Evolutionary conservation across 2,113 vertebrate genomes (phyloP), one percentile per base, ranked within the genome.

Genomic region (Dromas ardeola): DNA sequence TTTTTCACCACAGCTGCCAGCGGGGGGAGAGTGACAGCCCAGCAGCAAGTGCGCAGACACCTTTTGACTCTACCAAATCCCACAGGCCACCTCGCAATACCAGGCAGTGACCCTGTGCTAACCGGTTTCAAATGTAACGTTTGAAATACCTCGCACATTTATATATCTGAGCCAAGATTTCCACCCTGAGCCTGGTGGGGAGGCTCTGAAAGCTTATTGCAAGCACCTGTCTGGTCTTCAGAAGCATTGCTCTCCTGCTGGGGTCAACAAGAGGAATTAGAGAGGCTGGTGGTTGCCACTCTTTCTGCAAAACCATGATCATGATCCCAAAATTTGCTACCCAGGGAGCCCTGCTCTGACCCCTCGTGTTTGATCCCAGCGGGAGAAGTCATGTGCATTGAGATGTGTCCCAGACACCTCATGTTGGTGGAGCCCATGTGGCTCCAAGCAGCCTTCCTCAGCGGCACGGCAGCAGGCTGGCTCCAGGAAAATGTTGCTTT

Each of bases 161-260:
- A 36, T 81, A 83, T 74, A 94, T 93, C 85, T 72, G 83, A 91
- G 96, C 87, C 91, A 90, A 86, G 63, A n/a, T 90, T 96, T 95
- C 87, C 67, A 96, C 59, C 92, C 90, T 32, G 47, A 86, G 78
- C 85, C 93, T 86, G 72, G 92, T 72, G 67, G 90, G 88, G 89
- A 95, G 92, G 92, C 93, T 96, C 92, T 90, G 86, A 73, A 62
- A 91, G 79, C 90, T 86, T 93, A 95, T 95, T 93, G 91, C 89
- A 91, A 95, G 94, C 96, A 97, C 96, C 95, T 97, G 95, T 91
- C 94, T 71, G 78, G 56, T 91, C 91, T 97, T 95, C 76, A 91
- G 93, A 95, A 85, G 89, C 27, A 3, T 40, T 80, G 89, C 82
- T 92, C 91, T 91, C 94, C 91, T 73, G 81, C 94, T 27, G 78